Percentiles rank a stretch among this genome's conserved stretches.
Evolutionary conservation across 2,888 invertebrate species (phyloP).

Genomic region (Acrobasis suavella): DNA sequence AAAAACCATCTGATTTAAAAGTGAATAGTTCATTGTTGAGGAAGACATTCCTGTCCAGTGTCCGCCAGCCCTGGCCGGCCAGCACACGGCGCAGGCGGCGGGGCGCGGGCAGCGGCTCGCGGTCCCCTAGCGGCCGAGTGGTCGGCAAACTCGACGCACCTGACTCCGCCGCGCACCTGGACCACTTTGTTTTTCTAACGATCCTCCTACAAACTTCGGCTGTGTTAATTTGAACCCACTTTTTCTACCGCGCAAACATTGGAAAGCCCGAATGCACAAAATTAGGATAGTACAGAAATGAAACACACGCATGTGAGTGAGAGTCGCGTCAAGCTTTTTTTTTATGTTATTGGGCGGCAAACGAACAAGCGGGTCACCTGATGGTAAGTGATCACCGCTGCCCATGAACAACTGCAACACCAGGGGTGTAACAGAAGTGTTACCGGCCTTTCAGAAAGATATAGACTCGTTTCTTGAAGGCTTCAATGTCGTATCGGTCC

Average conservation of each 20-base stretch:
- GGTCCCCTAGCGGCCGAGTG: slow-evolving; percentile 35
- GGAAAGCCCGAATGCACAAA: slow-evolving; percentile 27
- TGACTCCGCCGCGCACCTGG: slow-evolving; percentile 46
- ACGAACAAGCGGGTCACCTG: too few species aligned
- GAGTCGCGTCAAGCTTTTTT: too few species aligned
- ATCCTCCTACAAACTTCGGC: slow-evolving; percentile 56
- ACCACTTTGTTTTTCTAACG: slow-evolving; percentile 59
- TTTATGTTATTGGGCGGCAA: too few species aligned
- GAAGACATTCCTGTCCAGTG: background rate
- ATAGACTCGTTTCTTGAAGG: too few species aligned
- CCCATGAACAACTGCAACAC: too few species aligned
- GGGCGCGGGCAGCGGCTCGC: slow-evolving; percentile 17
- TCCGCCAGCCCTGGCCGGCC: background rate
- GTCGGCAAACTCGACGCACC: slow-evolving; percentile 42
- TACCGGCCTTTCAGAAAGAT: too few species aligned
- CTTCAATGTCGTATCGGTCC: too few species aligned
- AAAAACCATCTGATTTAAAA: too few species aligned
- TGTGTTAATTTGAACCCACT: slow-evolving; percentile 62
- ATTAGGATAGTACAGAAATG: slow-evolving; percentile 22
- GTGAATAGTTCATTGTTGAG: background rate
- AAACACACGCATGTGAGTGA: slow-evolving; percentile 25
- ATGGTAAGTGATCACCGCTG: too few species aligned
- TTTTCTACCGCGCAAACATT: slow-evolving; percentile 57
- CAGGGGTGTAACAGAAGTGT: too few species aligned
- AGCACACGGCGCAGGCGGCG: slow-evolving; percentile 22